Base-by-base conservation (phyloP, 1,140 invertebrate genomes). In the Drosophila simulans region DNA sequence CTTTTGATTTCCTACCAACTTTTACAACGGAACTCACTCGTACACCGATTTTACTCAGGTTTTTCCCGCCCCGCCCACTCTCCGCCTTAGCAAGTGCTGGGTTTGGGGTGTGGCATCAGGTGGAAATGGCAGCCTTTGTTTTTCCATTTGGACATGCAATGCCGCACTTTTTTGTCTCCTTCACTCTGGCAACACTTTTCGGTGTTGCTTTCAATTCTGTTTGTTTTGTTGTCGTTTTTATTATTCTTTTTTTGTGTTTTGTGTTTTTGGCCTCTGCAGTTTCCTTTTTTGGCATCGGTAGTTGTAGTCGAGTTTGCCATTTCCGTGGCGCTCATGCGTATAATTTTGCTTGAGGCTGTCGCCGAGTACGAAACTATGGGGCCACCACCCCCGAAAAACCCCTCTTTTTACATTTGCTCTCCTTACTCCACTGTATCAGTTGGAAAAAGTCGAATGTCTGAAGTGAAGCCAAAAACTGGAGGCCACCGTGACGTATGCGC, bases 291-390 rank as follows among this genome's bases (percentile, higher is more conserved):
- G 60, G 71, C 71, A 46, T 51, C 51, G 52, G 35, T 68, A 71
- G 77, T 64, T 77, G 76, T 58, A 71, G 71, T 57, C 72, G 71
- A 84, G 84, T 89, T 90, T 89, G 85, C 84, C 85, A 89, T 89
- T 89, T 89, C 84, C 84, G 85, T 79, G 66, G 84, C 80, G 80
- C 84, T 84, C 85, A 89, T 89, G 84, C 84, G 84, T 89, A 89
- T 89, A 89, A 89, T 89, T 89, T 90, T 77, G 85, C 85, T 89
- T 89, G 77, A 80, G 77, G 80, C 84, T 79, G 83, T 81, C 80
- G 83, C 79, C 70, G 78, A 82, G 78, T 68, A 70, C 77, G 73
- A 80, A 89, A 88, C 84, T 84, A 89, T 84, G 77, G 63, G 68
- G 56, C 56, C 45, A 60, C 31, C 49, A 42, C 27, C 35, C 37